Conservation (phyloP, 2,888 invertebrate genomes). For the Acanthosoma haemorrhoidale region DNA sequence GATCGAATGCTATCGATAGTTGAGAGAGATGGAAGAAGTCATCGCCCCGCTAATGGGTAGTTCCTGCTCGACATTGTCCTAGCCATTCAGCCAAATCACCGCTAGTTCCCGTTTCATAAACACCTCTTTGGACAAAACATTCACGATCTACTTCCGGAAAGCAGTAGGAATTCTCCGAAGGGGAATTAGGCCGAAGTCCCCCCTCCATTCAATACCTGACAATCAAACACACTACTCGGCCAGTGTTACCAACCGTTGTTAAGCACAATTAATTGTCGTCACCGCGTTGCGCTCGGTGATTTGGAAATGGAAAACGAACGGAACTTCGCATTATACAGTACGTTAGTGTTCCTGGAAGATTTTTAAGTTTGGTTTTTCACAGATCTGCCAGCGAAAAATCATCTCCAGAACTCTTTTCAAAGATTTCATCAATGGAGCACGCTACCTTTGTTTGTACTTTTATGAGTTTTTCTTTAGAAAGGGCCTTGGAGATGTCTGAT, state of each 20-base stretch:
- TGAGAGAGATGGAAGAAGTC: no score
- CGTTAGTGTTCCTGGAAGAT: no score
- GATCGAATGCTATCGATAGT: no score
- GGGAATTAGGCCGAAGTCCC: background rate
- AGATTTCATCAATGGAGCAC: no score
- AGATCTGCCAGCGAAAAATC: no score
- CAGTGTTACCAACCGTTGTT: slow-evolving; percentile 9
- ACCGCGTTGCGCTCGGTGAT: background rate
- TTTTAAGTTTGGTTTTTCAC: no score
- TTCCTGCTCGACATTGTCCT: background rate
- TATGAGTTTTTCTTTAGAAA: no score
- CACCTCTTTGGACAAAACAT: background rate
- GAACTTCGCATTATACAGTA: background rate
- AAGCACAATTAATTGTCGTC: background rate
- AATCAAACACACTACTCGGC: background rate
- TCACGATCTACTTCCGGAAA: background rate
- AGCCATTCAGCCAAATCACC: slow-evolving; percentile 9
- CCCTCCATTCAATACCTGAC: no score
- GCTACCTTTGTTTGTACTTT: no score
- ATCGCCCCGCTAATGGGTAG: slow-evolving; percentile 11
- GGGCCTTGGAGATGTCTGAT: no score
- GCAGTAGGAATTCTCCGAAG: slow-evolving; percentile 1
- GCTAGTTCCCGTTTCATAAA: slow-evolving; percentile 12
- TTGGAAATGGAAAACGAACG: slow-evolving; percentile 10
- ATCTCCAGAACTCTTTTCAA: no score